Evolutionary conservation across 2,113 vertebrate species (phyloP).

Genomic region (Zosterops lateralis): DNA sequence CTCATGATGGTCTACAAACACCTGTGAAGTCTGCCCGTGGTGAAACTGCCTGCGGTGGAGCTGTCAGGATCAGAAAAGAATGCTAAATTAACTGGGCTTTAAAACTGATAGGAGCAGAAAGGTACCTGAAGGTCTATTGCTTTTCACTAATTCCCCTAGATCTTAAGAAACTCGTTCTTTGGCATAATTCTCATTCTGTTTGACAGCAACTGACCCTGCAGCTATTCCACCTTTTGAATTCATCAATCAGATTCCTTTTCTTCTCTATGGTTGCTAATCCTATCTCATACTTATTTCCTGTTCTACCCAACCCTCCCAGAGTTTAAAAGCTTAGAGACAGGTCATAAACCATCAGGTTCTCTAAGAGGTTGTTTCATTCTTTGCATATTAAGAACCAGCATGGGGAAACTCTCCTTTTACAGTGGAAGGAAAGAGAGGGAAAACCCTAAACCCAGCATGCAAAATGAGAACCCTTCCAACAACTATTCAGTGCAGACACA

Average conservation of each 20-base stretch:
- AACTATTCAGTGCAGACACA: neutral
- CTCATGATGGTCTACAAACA: neutral
- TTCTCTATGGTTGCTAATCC: neutral
- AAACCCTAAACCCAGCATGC: neutral
- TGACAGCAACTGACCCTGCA: slow-evolving; percentile 27
- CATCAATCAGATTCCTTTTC: neutral
- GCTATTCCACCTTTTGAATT: slow-evolving; percentile 19
- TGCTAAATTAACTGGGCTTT: neutral
- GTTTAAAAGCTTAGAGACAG: neutral
- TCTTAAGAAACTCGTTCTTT: slow-evolving; percentile 17
- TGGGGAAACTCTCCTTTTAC: neutral
- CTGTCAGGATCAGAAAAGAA: slow-evolving; percentile 16
- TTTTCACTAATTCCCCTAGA: slow-evolving; percentile 11
- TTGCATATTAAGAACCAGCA: neutral
- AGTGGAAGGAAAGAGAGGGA: neutral
- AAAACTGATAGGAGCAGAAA: slow-evolving; percentile 28
- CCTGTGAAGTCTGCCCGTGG: neutral
- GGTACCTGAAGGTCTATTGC: slow-evolving; percentile 20
- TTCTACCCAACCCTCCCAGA: neutral
- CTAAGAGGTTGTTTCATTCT: neutral
- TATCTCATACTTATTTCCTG: neutral
- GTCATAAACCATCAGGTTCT: neutral
- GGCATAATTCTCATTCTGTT: slow-evolving; percentile 26
- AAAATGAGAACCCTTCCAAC: neutral
- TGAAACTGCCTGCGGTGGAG: neutral